Conservation (phyloP, 1,140 invertebrate species). For the Scaptomyza hsui region DNA sequence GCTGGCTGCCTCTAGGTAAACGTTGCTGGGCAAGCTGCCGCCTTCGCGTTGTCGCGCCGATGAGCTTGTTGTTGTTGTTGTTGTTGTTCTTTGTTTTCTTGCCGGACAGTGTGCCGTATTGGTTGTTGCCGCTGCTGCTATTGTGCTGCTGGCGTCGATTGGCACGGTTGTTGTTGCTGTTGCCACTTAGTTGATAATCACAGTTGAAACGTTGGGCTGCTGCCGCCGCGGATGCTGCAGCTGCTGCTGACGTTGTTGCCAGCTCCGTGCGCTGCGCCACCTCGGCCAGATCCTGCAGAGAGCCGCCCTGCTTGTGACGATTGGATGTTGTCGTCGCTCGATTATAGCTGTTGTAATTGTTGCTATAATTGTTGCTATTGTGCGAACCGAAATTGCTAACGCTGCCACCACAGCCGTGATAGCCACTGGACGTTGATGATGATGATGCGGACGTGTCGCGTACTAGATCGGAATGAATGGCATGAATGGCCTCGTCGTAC, state of each 20-base stretch:
- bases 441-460: conserved; percentile 62
- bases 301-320: conserved; percentile 79
- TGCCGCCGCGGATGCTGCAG: conserved; percentile 47
- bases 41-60: conserved; percentile 88
- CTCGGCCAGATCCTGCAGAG: conserved; percentile 82
- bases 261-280: conserved; percentile 68
- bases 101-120: conserved; percentile 38
- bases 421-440: conserved; percentile 52
- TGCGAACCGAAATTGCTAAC: conserved; percentile 31
- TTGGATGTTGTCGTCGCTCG: conserved; percentile 43
- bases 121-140: conserved; percentile 51
- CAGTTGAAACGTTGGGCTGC: conserved; percentile 70
- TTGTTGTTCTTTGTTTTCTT: conserved; percentile 50
- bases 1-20: conserved; percentile 84
- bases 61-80: conserved; percentile 55
- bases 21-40: conserved; percentile 87
- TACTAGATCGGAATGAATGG: conserved; percentile 66
- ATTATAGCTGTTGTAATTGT: conserved; percentile 32
- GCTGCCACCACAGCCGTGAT: conserved; percentile 31
- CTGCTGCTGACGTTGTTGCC: conserved; percentile 58
- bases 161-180: conserved; percentile 16
- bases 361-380: conserved; percentile 35
- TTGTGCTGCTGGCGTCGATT: conserved; percentile 69
- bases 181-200: conserved; percentile 71
- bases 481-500: conserved; percentile 80